phyloP scores from a whole-genome alignment of 2,113 vertebrate species.

The Bothrops jararaca region DNA sequence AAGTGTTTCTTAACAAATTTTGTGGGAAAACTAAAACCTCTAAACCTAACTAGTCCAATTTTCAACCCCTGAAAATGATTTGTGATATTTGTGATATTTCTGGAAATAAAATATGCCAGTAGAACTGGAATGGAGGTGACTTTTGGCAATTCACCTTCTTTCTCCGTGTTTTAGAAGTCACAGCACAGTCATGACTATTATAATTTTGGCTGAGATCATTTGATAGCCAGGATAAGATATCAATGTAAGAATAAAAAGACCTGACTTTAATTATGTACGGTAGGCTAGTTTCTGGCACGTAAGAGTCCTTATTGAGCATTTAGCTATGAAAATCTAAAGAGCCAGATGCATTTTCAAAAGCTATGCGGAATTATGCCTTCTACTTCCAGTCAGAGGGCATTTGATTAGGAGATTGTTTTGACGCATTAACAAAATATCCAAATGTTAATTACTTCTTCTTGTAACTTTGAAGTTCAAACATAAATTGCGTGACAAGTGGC shows the following conservation, averaged over 20 bases:
- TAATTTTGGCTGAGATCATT: not conserved
- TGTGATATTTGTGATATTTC: not conserved
- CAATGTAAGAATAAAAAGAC: not conserved
- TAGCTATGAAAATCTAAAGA: not conserved
- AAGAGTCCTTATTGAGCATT: not conserved
- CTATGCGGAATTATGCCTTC: conserved; percentile 1
- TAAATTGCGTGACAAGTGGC: conserved; percentile 25
- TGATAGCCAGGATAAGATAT: not conserved
- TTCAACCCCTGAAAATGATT: not conserved
- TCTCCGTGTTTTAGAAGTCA: not conserved
- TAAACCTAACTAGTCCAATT: no score
- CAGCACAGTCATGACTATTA: not conserved
- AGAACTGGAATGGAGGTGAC: not conserved
- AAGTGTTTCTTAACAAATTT: not conserved
- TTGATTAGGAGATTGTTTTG: conserved; percentile 19
- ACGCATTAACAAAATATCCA: not conserved
- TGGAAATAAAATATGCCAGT: not conserved
- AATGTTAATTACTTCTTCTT: not conserved
- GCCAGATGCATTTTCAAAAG: conserved; percentile 17
- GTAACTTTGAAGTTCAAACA: conserved; percentile 37
- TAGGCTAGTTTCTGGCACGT: not conserved
- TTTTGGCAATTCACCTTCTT: not conserved
- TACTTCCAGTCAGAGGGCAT: conserved; percentile 7
- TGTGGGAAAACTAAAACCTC: no score
- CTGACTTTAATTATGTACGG: not conserved